phyloP scores from a whole-genome alignment of 2,888 invertebrate genomes.

The Eupelmus urozonus region DNA sequence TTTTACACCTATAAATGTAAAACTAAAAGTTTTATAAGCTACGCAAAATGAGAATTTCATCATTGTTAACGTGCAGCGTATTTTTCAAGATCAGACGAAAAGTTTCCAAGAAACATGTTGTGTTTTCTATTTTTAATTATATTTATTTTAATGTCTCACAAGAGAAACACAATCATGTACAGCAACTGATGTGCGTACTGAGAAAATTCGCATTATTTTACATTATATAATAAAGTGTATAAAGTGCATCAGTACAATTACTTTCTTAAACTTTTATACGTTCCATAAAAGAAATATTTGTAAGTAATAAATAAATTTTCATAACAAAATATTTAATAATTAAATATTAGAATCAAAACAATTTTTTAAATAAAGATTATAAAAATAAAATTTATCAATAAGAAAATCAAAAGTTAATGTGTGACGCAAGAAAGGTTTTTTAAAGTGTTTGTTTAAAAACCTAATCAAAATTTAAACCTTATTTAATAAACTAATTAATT shows the following conservation, averaged over 20 bases:
- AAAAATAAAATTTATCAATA: too few relatives aligned
- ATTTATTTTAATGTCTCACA: too few relatives aligned
- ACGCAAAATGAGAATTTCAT: neutral
- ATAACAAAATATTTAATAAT: too few relatives aligned
- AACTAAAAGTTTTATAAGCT: neutral
- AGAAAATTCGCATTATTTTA: neutral
- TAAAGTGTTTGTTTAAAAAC: too few relatives aligned
- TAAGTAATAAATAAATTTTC: too few relatives aligned
- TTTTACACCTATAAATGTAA: slow-evolving; percentile 32
- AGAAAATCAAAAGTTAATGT: too few relatives aligned
- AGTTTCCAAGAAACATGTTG: neutral
- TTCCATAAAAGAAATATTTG: neutral
- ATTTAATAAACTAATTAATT: too few relatives aligned
- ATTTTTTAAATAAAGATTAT: too few relatives aligned
- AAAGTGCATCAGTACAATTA: neutral
- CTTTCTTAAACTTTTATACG: too few relatives aligned
- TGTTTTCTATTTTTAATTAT: slow-evolving; percentile 1
- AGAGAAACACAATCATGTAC: neutral
- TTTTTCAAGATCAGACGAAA: neutral
- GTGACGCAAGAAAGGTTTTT: too few relatives aligned
- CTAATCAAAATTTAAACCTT: too few relatives aligned
- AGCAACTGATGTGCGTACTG: neutral
- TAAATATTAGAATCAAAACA: too few relatives aligned
- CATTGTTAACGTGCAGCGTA: slow-evolving; percentile 11
- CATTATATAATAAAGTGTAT: neutral